A percentile compares a stretch with the other conserved stretches of the same genome.
Conservation (phyloP, 2,888 invertebrate genomes). For the Tupiocoris notatus region DNA sequence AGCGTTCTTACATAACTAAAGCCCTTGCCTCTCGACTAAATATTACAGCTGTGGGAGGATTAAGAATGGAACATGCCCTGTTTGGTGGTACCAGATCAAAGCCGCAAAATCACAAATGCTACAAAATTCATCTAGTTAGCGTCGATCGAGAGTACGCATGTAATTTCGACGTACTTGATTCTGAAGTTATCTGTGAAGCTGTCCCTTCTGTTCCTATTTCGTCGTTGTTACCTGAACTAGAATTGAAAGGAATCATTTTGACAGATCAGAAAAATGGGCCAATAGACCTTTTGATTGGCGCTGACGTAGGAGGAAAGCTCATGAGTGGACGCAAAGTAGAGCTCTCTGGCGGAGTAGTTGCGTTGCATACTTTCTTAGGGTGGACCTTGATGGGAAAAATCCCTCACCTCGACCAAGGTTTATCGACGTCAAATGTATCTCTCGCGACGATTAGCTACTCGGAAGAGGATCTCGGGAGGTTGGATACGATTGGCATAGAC, state of each 20-base stretch:
- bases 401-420: neutral
- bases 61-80: conserved; percentile 4
- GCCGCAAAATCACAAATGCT: neutral
- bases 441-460: conserved; percentile 22
- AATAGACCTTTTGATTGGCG: conserved; percentile 33
- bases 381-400: conserved; percentile 25
- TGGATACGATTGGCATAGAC: conserved; percentile 46
- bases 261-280: conserved; percentile 1
- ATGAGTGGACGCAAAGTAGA: neutral
- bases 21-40: neutral
- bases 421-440: neutral
- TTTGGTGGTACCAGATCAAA: conserved; percentile 12
- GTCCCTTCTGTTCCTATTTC: conserved; percentile 5
- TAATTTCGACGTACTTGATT: conserved; percentile 16
- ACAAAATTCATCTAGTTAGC: conserved; percentile 35
- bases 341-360: conserved; percentile 8
- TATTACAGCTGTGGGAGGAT: neutral
- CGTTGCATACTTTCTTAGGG: conserved; percentile 10
- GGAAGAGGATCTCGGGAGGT: conserved; percentile 40
- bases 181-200: neutral
- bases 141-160: neutral
- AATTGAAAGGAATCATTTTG: neutral
- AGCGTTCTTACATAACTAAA: neutral
- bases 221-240: conserved; percentile 8
- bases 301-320: conserved; percentile 16